Evolutionary conservation across 2,113 vertebrate genomes (phyloP).

Genomic region (Osmerus mordax): DNA sequence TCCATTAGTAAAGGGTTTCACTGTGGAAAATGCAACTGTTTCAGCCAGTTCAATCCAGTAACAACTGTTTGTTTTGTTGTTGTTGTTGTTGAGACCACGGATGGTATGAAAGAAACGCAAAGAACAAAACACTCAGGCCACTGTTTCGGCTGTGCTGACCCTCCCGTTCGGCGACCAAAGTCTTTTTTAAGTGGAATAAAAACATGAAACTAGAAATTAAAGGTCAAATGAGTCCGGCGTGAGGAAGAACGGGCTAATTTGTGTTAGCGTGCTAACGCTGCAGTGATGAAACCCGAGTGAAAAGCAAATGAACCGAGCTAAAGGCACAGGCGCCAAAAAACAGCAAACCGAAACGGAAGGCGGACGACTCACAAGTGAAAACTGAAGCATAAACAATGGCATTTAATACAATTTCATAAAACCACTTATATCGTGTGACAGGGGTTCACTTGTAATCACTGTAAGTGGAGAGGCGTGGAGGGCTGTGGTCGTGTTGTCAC

Average conservation of each 20-base stretch:
- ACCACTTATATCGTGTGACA: constrained; percentile 72
- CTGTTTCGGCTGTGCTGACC: no score
- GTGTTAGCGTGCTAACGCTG: constrained; percentile 60
- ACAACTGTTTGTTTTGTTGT: constrained; percentile 27
- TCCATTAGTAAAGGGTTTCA: constrained; percentile 49
- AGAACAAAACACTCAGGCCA: constrained; percentile 39
- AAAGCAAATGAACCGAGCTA: constrained; percentile 63
- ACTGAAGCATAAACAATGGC: constrained; percentile 73
- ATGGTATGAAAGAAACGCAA: constrained; percentile 19
- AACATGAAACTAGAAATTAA: constrained; percentile 5
- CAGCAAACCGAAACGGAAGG: constrained; percentile 26
- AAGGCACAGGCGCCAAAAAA: constrained; percentile 49
- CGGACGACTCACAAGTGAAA: constrained; percentile 56
- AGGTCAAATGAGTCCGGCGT: constrained; percentile 44
- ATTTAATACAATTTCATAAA: constrained; percentile 75
- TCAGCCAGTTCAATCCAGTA: constrained; percentile 25
- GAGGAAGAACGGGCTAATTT: constrained; percentile 60
- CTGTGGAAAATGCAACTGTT: constrained; percentile 48
- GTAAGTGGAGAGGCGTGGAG: constrained; percentile 60
- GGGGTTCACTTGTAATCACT: constrained; percentile 75
- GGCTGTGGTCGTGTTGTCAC: constrained; percentile 37
- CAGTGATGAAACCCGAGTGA: constrained; percentile 64
- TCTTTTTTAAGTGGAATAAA: constrained; percentile 21
- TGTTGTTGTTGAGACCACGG: constrained; percentile 33
- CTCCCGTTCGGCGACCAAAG: constrained; percentile 29